Evolutionary conservation across 2,888 invertebrate genomes (phyloP).

Genomic region (Neuroscelio doddi): DNA sequence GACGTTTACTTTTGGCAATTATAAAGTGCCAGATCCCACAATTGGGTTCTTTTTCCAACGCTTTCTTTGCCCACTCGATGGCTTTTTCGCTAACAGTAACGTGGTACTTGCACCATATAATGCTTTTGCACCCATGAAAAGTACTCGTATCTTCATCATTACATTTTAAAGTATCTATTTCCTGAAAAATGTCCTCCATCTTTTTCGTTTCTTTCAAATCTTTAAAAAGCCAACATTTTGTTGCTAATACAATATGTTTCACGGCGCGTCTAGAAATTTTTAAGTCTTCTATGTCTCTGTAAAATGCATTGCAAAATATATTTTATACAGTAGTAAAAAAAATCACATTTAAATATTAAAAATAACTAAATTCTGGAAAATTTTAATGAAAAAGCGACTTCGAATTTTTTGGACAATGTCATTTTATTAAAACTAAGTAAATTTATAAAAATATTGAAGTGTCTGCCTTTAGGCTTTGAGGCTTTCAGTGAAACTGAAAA

Average conservation of each 20-base stretch:
- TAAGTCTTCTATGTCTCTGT: conserved; percentile 52
- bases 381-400: too few species aligned
- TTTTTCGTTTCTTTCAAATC: background rate
- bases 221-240: background rate
- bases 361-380: too few species aligned
- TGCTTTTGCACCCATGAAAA: background rate
- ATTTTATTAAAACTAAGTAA: too few species aligned
- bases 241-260: background rate
- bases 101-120: background rate
- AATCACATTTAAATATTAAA: too few species aligned
- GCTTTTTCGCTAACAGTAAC: background rate
- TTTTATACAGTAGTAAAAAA: too few species aligned
- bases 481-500: too few species aligned
- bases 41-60: background rate
- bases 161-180: background rate
- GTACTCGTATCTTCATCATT: background rate
- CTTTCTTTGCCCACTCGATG: background rate
- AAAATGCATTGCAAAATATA: too few species aligned
- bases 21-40: background rate
- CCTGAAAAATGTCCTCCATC: background rate
- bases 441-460: too few species aligned
- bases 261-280: conserved; percentile 21
- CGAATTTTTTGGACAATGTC: too few species aligned
- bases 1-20: background rate
- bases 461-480: too few species aligned